Evolutionary conservation across 2,888 invertebrate species (phyloP).

Genomic region (Xestobium rufovillosum): DNA sequence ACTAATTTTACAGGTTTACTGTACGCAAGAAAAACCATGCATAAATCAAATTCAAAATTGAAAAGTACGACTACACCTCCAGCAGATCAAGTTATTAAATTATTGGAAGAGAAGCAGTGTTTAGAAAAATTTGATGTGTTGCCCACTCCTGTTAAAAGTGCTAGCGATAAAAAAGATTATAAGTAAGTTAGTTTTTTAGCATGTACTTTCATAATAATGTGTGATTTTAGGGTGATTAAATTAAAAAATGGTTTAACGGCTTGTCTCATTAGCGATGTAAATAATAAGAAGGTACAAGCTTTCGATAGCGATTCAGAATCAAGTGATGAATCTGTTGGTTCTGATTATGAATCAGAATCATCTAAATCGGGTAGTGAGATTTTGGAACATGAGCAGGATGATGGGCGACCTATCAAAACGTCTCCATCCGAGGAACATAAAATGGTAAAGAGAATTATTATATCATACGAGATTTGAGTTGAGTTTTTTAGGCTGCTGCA

Average conservation of each 20-base stretch:
- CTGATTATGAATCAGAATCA: constrained; percentile 43
- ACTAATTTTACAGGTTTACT: too few species aligned
- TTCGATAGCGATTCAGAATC: constrained; percentile 11
- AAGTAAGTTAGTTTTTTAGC: constrained; percentile 45
- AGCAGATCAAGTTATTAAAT: too few species aligned
- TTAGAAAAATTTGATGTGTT: constrained; percentile 29
- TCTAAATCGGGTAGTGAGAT: constrained; percentile 42
- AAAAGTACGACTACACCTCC: too few species aligned
- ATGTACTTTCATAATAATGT: constrained; percentile 5
- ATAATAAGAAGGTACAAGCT: too few species aligned
- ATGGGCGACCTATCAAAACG: too few species aligned
- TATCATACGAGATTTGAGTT: too few species aligned
- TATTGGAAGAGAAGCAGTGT: not conserved
- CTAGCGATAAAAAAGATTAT: constrained; percentile 70
- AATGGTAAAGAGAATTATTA: constrained; percentile 36
- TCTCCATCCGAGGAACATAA: too few species aligned
- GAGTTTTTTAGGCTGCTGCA: constrained; percentile 59
- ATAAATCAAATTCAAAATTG: too few species aligned
- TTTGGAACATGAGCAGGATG: constrained; percentile 29
- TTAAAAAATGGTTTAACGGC: constrained; percentile 66
- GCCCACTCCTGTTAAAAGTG: constrained; percentile 59
- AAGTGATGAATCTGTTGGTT: constrained; percentile 10
- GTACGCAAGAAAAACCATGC: too few species aligned
- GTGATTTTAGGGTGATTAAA: constrained; percentile 50
- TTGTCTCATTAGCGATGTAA: constrained; percentile 51